Percentiles rank a stretch among this genome's conserved stretches.
These are phyloP conservation scores for Pipistrellus pipistrellus DNA, from an alignment of 2,797 vertebrate genomes.

Conservation along the genomic window DNA sequence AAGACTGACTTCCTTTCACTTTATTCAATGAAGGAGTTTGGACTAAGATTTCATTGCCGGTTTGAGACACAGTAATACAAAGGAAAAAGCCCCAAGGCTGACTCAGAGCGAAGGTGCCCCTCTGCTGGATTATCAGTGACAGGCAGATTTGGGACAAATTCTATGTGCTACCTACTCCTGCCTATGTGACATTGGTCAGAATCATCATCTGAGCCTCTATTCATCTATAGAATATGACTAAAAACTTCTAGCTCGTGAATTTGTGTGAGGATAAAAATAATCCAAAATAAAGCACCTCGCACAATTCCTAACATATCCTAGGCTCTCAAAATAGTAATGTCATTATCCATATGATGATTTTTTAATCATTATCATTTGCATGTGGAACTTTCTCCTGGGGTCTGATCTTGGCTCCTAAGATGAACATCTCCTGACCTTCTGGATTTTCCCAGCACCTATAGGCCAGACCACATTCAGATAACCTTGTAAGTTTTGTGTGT, in stretches of 20 bases:
- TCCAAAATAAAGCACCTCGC: background rate
- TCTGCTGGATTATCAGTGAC: too few species aligned
- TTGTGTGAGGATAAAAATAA: background rate
- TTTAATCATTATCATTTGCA: background rate
- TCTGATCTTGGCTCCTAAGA: background rate
- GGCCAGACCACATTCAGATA: background rate
- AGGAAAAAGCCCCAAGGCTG: background rate
- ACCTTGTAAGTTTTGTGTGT: background rate
- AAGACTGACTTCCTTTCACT: constrained; percentile 14
- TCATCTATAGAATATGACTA: background rate
- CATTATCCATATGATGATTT: background rate
- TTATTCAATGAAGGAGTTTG: background rate
- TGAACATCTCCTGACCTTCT: background rate
- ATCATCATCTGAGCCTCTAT: background rate
- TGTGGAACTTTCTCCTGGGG: background rate
- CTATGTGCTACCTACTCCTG: background rate
- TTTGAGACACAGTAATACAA: background rate
- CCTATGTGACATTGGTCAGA: background rate
- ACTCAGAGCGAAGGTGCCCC: too few species aligned
- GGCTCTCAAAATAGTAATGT: background rate
- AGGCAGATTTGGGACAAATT: background rate
- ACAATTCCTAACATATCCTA: background rate
- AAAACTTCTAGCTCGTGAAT: background rate
- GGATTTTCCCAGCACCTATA: background rate
- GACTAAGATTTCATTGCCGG: background rate